Conservation (phyloP, 1,140 invertebrate genomes). For the Conus betulinus region DNA sequence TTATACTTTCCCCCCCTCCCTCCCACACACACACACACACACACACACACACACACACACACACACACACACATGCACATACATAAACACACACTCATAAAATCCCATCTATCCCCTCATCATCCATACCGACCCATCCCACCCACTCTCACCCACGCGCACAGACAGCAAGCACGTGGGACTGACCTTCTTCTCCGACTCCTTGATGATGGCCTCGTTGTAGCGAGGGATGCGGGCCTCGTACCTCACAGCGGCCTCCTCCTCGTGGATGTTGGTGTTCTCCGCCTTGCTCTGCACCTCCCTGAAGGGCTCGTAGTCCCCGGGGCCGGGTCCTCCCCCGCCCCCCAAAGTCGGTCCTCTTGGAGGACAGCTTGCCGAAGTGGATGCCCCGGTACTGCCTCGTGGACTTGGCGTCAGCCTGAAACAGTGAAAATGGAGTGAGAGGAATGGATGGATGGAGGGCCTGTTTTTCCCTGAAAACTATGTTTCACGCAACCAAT, state of each 20-base stretch:
- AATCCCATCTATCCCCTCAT: too few relatives aligned
- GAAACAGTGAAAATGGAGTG: neutral
- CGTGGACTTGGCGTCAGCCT: constrained; percentile 59
- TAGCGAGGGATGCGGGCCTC: constrained; percentile 73
- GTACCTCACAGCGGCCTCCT: constrained; percentile 49
- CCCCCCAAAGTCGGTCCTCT: constrained; percentile 63
- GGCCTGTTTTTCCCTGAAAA: neutral
- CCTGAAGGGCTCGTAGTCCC: constrained; percentile 72
- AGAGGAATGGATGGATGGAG: neutral
- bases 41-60: too few relatives aligned
- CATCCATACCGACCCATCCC: too few relatives aligned
- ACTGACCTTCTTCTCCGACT: constrained; percentile 71
- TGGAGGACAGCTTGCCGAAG: constrained; percentile 70
- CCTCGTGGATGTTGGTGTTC: constrained; percentile 68
- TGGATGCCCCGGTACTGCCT: constrained; percentile 72
- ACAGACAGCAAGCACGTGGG: too few relatives aligned
- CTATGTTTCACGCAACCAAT: too few relatives aligned
- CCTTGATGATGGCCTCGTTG: constrained; percentile 70
- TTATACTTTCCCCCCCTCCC: too few relatives aligned
- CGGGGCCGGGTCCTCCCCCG: constrained; percentile 71
- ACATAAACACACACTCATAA: too few relatives aligned
- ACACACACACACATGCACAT: too few relatives aligned
- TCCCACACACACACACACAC: too few relatives aligned
- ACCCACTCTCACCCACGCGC: too few relatives aligned
- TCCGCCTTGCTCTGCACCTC: constrained; percentile 53